phyloP scores from a whole-genome alignment of 1,140 invertebrate species.

The Cyclina sinensis region DNA sequence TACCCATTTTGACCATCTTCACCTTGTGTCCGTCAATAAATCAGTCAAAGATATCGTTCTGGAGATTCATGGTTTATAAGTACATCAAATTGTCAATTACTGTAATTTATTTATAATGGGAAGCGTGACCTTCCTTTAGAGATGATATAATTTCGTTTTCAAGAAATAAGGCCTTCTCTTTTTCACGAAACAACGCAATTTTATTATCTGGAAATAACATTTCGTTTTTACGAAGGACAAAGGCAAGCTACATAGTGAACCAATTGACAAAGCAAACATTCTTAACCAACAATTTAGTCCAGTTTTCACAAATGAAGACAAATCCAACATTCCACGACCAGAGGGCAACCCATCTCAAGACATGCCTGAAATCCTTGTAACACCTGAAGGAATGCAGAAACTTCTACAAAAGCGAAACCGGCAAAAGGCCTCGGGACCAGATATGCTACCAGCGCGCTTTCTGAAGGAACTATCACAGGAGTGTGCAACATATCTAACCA shows the following conservation, averaged over 20 bases:
- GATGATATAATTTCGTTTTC: too few species aligned
- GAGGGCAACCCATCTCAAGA: neutral
- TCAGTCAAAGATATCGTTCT: too few species aligned
- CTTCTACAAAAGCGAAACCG: conserved; percentile 41
- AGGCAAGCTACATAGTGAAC: conserved; percentile 27
- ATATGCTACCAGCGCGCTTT: conserved; percentile 22
- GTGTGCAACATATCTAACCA: conserved; percentile 20
- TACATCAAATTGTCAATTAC: too few species aligned
- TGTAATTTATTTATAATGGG: too few species aligned
- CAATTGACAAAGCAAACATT: conserved; percentile 34
- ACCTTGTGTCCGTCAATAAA: too few species aligned
- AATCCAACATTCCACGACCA: neutral
- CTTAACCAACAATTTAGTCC: conserved; percentile 49
- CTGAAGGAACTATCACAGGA: conserved; percentile 37
- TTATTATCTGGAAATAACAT: too few species aligned
- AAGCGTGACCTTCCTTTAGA: too few species aligned
- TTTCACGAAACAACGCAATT: too few species aligned
- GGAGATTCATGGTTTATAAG: too few species aligned
- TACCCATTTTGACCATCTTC: too few species aligned
- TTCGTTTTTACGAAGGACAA: too few species aligned
- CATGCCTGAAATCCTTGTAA: conserved; percentile 44
- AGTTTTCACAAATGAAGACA: conserved; percentile 15
- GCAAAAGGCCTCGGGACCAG: conserved; percentile 58
- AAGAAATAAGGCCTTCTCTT: too few species aligned
- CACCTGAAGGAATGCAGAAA: conserved; percentile 22